Base-by-base conservation (phyloP, 2,888 invertebrate species). In the Trissonchulus sp. region DNA sequence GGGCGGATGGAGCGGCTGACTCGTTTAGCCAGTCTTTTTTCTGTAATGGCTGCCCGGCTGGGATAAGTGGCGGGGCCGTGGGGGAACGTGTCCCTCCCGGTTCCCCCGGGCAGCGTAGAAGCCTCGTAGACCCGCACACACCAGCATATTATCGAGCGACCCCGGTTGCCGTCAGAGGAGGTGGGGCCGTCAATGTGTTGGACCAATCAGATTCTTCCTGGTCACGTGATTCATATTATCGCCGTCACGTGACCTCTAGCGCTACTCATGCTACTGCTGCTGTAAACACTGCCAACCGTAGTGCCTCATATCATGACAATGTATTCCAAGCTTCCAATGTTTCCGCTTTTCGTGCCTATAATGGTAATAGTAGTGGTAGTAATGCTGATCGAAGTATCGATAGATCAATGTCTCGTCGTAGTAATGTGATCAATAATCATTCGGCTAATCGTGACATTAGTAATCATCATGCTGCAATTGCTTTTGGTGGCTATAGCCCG, bases 221-320 rank as follows among this genome's bases (percentile, higher is more conserved):
- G n/a, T n/a, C n/a, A n/a, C n/a, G n/a, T 34, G 69, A 34, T 34
- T 23, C 31, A 28, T 30, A 69, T 33, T 28, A 33, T 23, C 33
- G 8, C 30, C 3, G 3, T 65, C 65, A 65, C 28, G 15, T 65
- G 30, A 35, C 3, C 35, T 3, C 35, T 68, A 8, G 34, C 8
- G 35, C 48, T 8, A 2, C 30, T 8, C 2, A 30, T 28, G 2
- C 38, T 18, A 37, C 36, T 38, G n/a, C 3, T n/a, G 15, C 72
- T 28, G 38, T 23, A 30, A 2, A 72, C n/a, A 15, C 36, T 8
- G 15, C 37, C 15, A 23, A 30, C 23, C 35, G 72, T 28, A 77
- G 93, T 93, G 82, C 15, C 80, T 72, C 75, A 75, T 8, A 68
- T 74, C 8, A 90, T 93, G 0, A n/a, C n/a, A n/a, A n/a, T n/a